Evolutionary conservation across 2,113 vertebrate genomes (phyloP).

Genomic region (Microcebus lehilahytsara): DNA sequence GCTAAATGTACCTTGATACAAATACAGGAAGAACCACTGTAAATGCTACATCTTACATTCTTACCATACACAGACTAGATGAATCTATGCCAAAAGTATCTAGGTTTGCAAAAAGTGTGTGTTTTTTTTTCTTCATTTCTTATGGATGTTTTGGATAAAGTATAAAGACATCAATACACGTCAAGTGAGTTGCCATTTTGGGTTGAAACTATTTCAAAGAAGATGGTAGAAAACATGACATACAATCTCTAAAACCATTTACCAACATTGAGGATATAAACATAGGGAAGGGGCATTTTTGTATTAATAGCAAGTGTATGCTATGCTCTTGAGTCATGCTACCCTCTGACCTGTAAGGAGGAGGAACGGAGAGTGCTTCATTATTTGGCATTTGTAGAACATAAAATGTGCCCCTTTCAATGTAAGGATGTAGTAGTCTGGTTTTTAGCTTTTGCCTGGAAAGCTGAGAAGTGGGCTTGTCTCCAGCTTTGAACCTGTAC

Average conservation of each 20-base stretch:
- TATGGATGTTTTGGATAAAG: not conserved
- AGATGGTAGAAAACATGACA: not conserved
- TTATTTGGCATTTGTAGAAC: not conserved
- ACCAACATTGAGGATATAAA: not conserved
- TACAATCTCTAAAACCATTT: not conserved
- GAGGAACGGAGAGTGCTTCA: not conserved
- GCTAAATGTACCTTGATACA: not conserved
- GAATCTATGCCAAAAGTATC: not conserved
- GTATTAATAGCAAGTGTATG: too few relatives aligned
- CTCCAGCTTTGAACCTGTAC: not conserved
- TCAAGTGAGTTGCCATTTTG: not conserved
- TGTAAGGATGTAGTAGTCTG: not conserved
- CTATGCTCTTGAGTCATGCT: not conserved
- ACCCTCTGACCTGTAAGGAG: accelerated
- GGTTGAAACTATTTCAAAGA: not conserved
- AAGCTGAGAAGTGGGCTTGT: not conserved
- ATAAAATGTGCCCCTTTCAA: not conserved
- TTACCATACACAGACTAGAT: not conserved
- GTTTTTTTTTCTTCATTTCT: not conserved
- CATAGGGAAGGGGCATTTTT: not conserved
- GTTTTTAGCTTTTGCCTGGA: not conserved
- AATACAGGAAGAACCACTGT: not conserved
- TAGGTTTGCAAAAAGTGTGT: not conserved
- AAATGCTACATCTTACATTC: not conserved
- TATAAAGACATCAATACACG: not conserved